Percentiles rank a stretch among this genome's conserved stretches.
phyloP scores from a whole-genome alignment of 2,113 vertebrate genomes.

The Datnioides undecimradiatus region DNA sequence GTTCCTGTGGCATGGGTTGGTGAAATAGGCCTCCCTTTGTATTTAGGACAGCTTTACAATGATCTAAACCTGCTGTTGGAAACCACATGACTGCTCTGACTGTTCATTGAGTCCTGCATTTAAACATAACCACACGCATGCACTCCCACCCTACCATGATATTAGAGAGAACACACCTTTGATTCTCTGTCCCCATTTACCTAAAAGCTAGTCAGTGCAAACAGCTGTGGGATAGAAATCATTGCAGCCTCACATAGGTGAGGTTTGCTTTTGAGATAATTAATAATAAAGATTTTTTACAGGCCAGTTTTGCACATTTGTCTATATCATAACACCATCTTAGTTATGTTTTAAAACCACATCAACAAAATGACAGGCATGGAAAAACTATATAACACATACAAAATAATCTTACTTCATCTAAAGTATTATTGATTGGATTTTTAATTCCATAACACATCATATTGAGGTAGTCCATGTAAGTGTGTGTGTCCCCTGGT shows the following conservation, averaged over 20 bases:
- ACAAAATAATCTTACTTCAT: neutral
- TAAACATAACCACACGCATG: constrained; percentile 21
- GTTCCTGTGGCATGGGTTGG: neutral
- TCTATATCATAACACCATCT: neutral
- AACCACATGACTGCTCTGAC: constrained; percentile 52
- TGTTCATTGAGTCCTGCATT: constrained; percentile 26
- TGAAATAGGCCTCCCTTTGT: constrained; percentile 55
- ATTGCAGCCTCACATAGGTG: constrained; percentile 4
- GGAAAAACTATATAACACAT: neutral
- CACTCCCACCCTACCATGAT: constrained; percentile 22
- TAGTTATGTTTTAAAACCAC: neutral
- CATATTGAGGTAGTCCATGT: neutral
- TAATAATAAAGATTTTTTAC: neutral
- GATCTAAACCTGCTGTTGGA: constrained; percentile 63
- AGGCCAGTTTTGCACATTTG: constrained; percentile 9
- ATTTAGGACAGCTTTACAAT: constrained; percentile 37
- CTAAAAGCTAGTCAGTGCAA: constrained; percentile 10
- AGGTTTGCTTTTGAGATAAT: neutral
- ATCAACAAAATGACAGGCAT: neutral
- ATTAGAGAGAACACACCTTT: constrained; percentile 28
- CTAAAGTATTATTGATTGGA: neutral
- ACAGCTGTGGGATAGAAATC: neutral
- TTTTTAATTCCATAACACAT: neutral
- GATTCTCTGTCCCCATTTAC: neutral
- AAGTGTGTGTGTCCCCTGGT: constrained; percentile 11